These are phyloP conservation scores for Disparrhopalites patrizii DNA, from an alignment of 2,888 invertebrate species.

Conservation along the genomic window DNA sequence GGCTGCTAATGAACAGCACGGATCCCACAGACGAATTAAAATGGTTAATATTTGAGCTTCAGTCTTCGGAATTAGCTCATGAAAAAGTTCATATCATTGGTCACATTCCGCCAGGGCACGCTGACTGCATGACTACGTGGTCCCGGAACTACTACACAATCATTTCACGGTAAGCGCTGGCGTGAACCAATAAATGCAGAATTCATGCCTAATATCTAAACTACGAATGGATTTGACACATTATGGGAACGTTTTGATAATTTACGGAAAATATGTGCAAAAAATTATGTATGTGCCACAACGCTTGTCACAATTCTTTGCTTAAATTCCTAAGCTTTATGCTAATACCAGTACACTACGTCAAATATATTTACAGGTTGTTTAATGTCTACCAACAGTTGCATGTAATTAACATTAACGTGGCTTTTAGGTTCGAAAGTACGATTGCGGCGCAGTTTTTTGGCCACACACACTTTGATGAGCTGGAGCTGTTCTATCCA, in stretches of 20 bases:
- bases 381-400: no score
- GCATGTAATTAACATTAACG: no score
- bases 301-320: no score
- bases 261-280: no score
- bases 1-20: conserved; percentile 87
- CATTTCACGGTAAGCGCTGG: conserved; percentile 71
- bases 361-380: no score
- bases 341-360: no score
- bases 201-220: no score
- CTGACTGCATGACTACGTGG: conserved; percentile 92
- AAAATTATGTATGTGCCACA: no score
- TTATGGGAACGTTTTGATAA: no score
- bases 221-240: no score
- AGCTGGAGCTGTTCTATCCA: conserved; percentile 90
- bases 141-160: conserved; percentile 89
- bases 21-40: conserved; percentile 93
- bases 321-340: no score
- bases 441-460: conserved; percentile 88
- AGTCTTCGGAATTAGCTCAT: conserved; percentile 86
- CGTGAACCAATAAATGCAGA: no score
- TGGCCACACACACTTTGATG: conserved; percentile 91
- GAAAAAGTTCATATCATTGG: conserved; percentile 97
- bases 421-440: conserved; percentile 67
- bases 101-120: conserved; percentile 92
- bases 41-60: conserved; percentile 91